phyloP scores from a whole-genome alignment of 64 coral and sea anemone genomes.

The Stichodactyla mertensii region DNA sequence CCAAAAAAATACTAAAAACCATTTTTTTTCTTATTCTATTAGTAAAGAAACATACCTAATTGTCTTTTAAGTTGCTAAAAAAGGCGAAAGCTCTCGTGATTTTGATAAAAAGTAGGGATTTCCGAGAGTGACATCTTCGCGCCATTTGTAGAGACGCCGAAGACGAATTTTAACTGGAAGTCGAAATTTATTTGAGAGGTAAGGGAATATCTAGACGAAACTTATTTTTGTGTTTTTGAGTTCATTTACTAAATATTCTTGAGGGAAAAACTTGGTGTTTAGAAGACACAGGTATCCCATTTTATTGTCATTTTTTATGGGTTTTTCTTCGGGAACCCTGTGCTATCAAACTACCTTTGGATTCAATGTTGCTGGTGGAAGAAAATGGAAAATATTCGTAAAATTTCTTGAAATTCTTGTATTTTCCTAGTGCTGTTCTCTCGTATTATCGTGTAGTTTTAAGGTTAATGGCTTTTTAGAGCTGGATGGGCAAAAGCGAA shows the following conservation, averaged over 20 bases:
- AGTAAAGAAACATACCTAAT: not conserved
- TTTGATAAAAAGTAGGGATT: not conserved
- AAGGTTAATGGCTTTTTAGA: not conserved
- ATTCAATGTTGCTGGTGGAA: not conserved
- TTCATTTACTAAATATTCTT: not conserved
- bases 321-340: slow-evolving; percentile 12
- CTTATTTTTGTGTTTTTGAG: not conserved
- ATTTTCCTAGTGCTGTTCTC: not conserved
- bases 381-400: not conserved
- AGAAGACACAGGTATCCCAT: slow-evolving; percentile 7
- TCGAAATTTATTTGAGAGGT: not conserved
- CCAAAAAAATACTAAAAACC: not conserved
- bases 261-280: not conserved
- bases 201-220: slow-evolving; percentile 4
- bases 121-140: not conserved
- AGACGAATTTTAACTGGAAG: not conserved
- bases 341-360: not conserved
- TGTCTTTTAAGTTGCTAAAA: not conserved
- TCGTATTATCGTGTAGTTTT: not conserved
- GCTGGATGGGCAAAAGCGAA: not conserved
- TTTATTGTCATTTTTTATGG: not conserved
- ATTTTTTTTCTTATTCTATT: not conserved
- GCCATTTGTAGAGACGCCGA: not conserved
- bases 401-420: not conserved
- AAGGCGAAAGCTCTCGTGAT: not conserved